phyloP scores from a whole-genome alignment of 1,140 invertebrate genomes.

The Ylistrum balloti region DNA sequence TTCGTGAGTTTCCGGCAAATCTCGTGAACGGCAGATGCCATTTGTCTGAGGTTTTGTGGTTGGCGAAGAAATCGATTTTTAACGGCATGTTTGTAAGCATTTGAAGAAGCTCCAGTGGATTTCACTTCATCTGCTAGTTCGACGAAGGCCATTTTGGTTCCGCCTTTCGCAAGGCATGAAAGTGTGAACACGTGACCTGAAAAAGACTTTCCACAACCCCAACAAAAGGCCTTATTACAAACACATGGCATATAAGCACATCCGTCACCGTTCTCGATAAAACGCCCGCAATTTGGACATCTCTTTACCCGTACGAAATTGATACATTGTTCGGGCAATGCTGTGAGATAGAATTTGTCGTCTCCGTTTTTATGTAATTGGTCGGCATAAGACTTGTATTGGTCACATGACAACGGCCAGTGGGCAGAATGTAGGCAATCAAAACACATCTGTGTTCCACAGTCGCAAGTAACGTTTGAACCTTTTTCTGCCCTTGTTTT shows the following conservation, averaged over 20 bases:
- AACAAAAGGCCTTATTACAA: constrained; percentile 62
- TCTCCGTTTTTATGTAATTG: constrained; percentile 55
- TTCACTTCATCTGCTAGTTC: not conserved
- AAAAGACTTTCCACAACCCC: constrained; percentile 60
- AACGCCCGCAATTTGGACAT: constrained; percentile 58
- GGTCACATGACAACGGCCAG: constrained; percentile 71
- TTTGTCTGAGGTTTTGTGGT: not conserved
- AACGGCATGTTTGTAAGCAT: not conserved
- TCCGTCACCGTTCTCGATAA: constrained; percentile 63
- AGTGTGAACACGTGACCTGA: not conserved
- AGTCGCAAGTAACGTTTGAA: constrained; percentile 61
- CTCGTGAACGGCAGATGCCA: not conserved
- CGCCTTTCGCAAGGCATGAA: not conserved
- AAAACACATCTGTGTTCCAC: constrained; percentile 68
- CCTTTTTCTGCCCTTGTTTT: not conserved
- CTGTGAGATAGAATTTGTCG: constrained; percentile 35
- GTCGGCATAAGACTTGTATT: constrained; percentile 51
- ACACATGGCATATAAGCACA: constrained; percentile 58
- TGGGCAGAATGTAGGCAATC: constrained; percentile 66
- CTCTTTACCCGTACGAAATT: constrained; percentile 54
- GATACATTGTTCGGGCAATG: not conserved
- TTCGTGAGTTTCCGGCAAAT: not conserved
- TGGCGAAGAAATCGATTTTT: not conserved
- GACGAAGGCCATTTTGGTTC: not conserved
- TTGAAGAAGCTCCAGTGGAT: not conserved